Evolutionary conservation across 2,888 invertebrate genomes (phyloP), one percentile per base, ranked within the genome.

Genomic region (Archaeoteleia sp.): DNA sequence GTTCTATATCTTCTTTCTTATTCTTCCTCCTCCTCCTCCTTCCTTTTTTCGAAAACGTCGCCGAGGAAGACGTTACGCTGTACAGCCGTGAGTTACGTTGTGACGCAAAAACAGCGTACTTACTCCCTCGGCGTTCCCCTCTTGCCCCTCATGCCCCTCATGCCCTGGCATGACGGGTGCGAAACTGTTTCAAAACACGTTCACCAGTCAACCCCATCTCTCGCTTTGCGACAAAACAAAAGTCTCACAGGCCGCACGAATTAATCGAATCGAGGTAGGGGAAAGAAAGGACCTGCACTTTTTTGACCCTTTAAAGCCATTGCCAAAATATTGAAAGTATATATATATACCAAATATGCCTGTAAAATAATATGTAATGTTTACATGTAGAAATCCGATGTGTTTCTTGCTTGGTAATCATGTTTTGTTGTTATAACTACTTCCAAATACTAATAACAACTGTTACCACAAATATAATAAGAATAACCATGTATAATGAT

Each of bases 61-160:
- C 17, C 35, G 43, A 35, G 29, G 23, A 55, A 65, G 53, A 65
- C 53, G 58, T 53, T 53, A 53, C 48, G 58, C 57, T 66, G 60
- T 55, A 55, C 54, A 60, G 54, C 70, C 68, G 68, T 61, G 68
- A 70, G 61, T 71, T 72, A 74, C 60, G 69, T 37, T 54, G 9
- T 13, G 13, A 46, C 61, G 65, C 65, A 74, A 76, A 74, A 75
- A 73, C 73, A 69, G 54, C 67, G 71, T 74, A 57, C 63, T 75
- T 70, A 67, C 67, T 57, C 35, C 40, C 49, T 25, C 43, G 42
- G 32, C 39, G 63, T 72, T 73, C 57, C 67, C 61, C 27, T 66
- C 71, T 65, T 45, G 57, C 66, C 62, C 58, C 45, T n/a, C 39
- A 63, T 72, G 72, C 57, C 67, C 61, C 27, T 66, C 71, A 62